phyloP scores from a whole-genome alignment of 1,140 invertebrate genomes.

The Cotesia vestalis region DNA sequence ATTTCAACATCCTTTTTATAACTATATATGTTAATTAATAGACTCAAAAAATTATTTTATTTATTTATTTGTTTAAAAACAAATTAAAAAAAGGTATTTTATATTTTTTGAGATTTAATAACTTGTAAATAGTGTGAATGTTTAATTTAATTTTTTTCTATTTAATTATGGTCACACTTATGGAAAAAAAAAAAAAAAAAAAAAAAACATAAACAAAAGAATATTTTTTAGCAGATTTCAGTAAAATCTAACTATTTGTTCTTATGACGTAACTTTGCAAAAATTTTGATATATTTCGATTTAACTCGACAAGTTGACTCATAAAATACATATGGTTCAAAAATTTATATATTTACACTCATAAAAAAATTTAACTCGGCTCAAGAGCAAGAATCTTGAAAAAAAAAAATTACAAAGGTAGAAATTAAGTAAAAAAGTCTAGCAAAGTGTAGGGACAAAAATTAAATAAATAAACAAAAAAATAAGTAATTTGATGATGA shows the following conservation, averaged over 20 bases:
- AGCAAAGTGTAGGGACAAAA: neutral
- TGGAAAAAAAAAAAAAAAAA: too few species aligned
- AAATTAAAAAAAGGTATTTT: neutral
- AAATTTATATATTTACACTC: too few species aligned
- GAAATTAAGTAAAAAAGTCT: neutral
- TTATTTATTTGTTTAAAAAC: neutral
- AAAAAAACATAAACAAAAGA: constrained; percentile 1
- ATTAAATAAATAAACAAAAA: neutral
- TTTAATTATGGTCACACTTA: neutral
- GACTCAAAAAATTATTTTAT: neutral
- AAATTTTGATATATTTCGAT: too few species aligned
- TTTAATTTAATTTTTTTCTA: neutral
- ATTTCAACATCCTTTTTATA: too few species aligned
- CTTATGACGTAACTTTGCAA: too few species aligned
- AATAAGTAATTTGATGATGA: neutral
- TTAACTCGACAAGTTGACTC: too few species aligned
- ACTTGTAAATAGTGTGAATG: neutral
- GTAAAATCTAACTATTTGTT: too few species aligned
- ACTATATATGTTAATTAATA: neutral
- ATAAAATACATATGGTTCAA: too few species aligned
- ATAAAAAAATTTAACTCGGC: too few species aligned
- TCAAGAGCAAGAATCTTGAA: too few species aligned
- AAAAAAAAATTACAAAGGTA: too few species aligned
- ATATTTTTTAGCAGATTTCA: too few species aligned
- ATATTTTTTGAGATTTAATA: neutral